These are phyloP conservation scores for Mesocricetus auratus DNA, from an alignment of 2,113 vertebrate genomes.

Conservation along the genomic window DNA sequence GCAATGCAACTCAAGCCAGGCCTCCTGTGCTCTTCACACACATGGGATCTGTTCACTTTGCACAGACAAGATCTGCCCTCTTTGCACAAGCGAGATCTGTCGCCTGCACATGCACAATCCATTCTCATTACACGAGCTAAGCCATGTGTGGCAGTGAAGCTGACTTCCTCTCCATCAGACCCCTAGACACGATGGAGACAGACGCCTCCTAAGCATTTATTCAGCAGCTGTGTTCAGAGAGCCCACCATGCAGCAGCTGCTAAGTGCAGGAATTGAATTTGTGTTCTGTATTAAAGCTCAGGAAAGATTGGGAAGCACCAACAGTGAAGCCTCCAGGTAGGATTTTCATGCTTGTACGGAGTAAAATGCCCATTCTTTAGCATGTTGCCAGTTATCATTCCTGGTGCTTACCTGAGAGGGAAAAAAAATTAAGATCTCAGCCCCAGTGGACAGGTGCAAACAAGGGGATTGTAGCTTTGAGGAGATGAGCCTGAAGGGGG, in stretches of 20 bases:
- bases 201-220: constrained; percentile 29
- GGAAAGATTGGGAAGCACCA: constrained; percentile 55
- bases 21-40: background rate
- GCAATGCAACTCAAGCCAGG: accelerated
- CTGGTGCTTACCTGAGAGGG: constrained; percentile 8
- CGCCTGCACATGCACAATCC: background rate
- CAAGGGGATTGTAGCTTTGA: background rate
- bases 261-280: constrained; percentile 66
- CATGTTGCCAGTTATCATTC: constrained; percentile 9
- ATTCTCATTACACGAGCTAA: background rate
- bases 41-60: background rate
- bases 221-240: constrained; percentile 40
- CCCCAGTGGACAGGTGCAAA: background rate
- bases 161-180: background rate
- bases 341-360: constrained; percentile 57
- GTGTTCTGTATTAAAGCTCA: constrained; percentile 68
- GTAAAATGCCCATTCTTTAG: constrained; percentile 23
- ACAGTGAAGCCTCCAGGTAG: constrained; percentile 62
- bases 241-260: constrained; percentile 11
- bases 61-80: background rate
- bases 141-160: background rate
- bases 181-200: background rate
- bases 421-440: background rate
- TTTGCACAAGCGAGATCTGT: background rate
- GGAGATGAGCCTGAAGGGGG: background rate